Conservation (phyloP, 2,888 invertebrate species). For the Cecidostiba fungosa region DNA sequence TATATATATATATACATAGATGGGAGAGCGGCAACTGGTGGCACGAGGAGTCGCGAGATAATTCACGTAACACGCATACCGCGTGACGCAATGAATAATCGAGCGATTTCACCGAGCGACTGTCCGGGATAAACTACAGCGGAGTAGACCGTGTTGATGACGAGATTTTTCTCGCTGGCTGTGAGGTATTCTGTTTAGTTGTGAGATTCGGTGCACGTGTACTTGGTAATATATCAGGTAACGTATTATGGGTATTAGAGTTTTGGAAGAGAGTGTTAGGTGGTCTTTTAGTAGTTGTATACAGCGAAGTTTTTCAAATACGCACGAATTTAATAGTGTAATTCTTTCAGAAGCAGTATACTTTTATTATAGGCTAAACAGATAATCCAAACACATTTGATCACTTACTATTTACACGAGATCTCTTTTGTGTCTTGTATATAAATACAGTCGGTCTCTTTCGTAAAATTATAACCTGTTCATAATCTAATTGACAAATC, state of each 20-base stretch:
- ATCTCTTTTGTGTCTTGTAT: no score
- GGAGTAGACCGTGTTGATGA: not conserved
- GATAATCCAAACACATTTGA: no score
- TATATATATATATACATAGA: not conserved
- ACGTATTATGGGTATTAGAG: not conserved
- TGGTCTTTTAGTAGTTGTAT: no score
- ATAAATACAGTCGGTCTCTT: no score
- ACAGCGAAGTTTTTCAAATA: no score
- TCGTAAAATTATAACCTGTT: no score
- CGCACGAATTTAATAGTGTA: no score
- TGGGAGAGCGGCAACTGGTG: slow-evolving; percentile 23
- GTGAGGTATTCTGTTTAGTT: not conserved
- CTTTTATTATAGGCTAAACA: no score
- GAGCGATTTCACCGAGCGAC: slow-evolving; percentile 64
- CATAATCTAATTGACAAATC: not conserved
- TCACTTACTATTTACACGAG: no score
- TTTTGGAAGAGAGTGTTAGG: no score
- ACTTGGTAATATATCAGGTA: not conserved
- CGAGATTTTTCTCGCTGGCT: not conserved
- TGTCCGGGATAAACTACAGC: not conserved
- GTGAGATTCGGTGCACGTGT: not conserved
- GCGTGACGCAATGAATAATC: slow-evolving; percentile 66
- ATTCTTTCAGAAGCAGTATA: no score
- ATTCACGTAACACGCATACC: slow-evolving; percentile 65
- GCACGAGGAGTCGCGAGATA: slow-evolving; percentile 50